Conservation (phyloP, 2,888 invertebrate genomes). For the Hydropsyche betteni region DNA sequence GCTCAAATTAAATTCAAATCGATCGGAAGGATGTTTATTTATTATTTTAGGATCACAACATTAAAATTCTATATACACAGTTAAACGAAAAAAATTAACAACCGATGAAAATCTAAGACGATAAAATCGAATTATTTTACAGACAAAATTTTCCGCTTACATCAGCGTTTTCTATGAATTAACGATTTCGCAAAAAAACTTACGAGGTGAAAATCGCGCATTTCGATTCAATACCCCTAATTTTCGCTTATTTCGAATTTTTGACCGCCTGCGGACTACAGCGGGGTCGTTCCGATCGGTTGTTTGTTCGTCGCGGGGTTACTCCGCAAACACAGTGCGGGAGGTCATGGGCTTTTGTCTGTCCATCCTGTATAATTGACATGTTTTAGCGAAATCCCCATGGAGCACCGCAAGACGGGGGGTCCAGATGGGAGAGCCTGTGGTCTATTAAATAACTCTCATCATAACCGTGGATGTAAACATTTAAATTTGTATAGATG, state of each 20-base stretch:
- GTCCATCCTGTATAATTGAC: slow-evolving; percentile 37
- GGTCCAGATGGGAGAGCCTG: slow-evolving; percentile 44
- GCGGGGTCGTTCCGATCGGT: slow-evolving; percentile 20
- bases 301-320: slow-evolving; percentile 37
- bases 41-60: too few relatives aligned
- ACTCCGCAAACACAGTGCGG: slow-evolving; percentile 39
- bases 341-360: slow-evolving; percentile 40
- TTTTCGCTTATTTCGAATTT: too few relatives aligned
- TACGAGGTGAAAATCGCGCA: too few relatives aligned
- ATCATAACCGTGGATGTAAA: neutral
- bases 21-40: neutral
- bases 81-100: too few relatives aligned
- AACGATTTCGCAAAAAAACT: too few relatives aligned
- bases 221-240: too few relatives aligned
- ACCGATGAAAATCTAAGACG: too few relatives aligned
- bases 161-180: too few relatives aligned
- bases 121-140: too few relatives aligned
- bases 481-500: too few relatives aligned
- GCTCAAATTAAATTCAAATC: neutral
- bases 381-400: slow-evolving; percentile 40
- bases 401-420: slow-evolving; percentile 30
- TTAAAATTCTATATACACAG: too few relatives aligned
- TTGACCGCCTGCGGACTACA: slow-evolving; percentile 23
- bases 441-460: slow-evolving; percentile 30
- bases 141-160: too few relatives aligned